Evolutionary conservation across 1,140 invertebrate species (phyloP), one percentile per base, ranked within the genome.

Genomic region (Lineus longissimus): DNA sequence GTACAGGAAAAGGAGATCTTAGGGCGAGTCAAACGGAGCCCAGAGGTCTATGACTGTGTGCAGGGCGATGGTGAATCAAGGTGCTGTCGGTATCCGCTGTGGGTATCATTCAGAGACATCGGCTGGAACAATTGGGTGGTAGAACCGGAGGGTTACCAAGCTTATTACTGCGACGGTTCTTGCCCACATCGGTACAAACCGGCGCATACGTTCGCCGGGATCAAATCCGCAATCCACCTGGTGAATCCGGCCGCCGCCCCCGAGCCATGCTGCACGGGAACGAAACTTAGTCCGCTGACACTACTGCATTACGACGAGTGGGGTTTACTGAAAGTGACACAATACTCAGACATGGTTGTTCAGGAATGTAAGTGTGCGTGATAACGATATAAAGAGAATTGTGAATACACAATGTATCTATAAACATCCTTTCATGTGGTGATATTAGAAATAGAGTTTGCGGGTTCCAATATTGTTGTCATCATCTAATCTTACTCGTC

Each of bases 91-190:
- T 73, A 73, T 61, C 70, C 66, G 40, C 72, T 73, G 17, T 65
- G 66, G 41, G 71, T 77, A 40, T 70, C 67, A 25, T 77, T 77
- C 65, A 60, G 59, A 57, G 76, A 75, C 51, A 72, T 77, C 59
- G 68, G 68, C 27, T 77, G 74, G 74, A 66, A 75, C 61, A 64
- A 71, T 51, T 77, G 76, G 76, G 68, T 77, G 29, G 58, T 77
- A 2, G 68, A 66, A 30, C 76, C 76, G n/a, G 59, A 51, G 25
- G 70, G 67, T 6, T 77, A 75, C 57, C 65, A 74, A 55, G 74
- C 73, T 1, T 74, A 70, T 61, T 76, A 71, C 59, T 77, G 76
- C 62, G 72, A 72, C 51, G 76, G 76, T n/a, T 55, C 33, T 33
- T 77, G 76, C 65, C 75, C 73, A 1, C 62, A 73, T 29, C 43